phyloP scores from a whole-genome alignment of 1,140 invertebrate species.

The Drosophila pruinosa region DNA sequence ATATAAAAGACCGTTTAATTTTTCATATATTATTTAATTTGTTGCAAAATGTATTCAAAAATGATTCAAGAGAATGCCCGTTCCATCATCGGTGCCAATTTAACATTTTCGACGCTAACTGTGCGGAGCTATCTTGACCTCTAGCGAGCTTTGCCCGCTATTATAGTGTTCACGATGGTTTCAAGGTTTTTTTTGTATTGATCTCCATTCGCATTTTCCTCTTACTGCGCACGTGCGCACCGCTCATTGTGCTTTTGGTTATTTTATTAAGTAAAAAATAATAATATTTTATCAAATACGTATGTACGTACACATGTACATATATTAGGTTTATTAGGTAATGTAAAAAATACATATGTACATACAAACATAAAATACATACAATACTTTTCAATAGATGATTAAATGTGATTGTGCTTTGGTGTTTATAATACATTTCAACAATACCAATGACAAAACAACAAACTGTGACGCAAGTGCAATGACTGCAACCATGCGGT shows the following conservation, averaged over 20 bases:
- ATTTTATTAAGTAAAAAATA: slow-evolving; percentile 29
- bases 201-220: slow-evolving; percentile 6
- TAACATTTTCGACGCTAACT: too few species aligned
- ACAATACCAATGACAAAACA: slow-evolving; percentile 27
- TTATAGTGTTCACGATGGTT: too few species aligned
- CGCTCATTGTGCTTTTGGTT: slow-evolving; percentile 47
- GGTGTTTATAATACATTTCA: slow-evolving; percentile 28
- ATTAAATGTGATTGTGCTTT: slow-evolving; percentile 57
- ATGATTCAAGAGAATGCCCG: too few species aligned
- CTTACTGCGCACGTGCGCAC: slow-evolving; percentile 51
- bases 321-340: background rate
- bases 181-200: background rate
- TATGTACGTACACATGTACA: too few species aligned
- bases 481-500: slow-evolving; percentile 38
- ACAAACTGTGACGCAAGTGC: slow-evolving; percentile 59
- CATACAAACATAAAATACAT: background rate
- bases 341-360: background rate
- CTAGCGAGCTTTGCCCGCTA: too few species aligned
- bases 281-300: too few species aligned
- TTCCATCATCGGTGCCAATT: too few species aligned
- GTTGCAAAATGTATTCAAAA: too few species aligned
- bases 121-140: too few species aligned
- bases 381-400: background rate
- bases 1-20: too few species aligned
- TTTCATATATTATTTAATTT: too few species aligned